Base-by-base conservation (phyloP, 2,797 vertebrate genomes). In the Phyllotis vaccarum region DNA sequence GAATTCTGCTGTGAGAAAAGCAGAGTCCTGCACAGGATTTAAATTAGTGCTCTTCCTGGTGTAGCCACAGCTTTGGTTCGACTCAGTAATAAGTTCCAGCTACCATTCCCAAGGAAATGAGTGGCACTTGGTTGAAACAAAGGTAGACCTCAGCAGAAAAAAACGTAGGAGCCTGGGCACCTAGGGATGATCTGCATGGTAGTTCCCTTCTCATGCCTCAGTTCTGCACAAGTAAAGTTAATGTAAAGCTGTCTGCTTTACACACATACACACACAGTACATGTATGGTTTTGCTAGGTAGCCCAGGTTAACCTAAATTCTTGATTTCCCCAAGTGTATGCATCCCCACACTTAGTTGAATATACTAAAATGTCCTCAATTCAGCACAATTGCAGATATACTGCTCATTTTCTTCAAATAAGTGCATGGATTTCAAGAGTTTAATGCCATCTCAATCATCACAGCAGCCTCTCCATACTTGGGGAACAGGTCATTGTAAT, bases 391-490 rank as follows among this genome's bases (percentile, higher is more conserved):
- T 70, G 13, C 56, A 97, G 16, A 12, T 21, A 27, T 85, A 17
- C 52, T 72, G 70, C 78, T 78, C 7, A 13, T 75, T 90, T 95
- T 70, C 76, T 86, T 86, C 62, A 58, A 88, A 79, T 90, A 94
- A 90, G 62, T 66, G 27, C 60, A 21, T 22, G 22, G 16, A 27
- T 70, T 87, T 37, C 40, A 12, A 46, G 58, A 70, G 75, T 75
- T 89, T 6, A 68, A 22, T 27, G 37, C 5, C 49, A 56, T 68
- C 89, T 90, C 54, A 37, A 72, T 93, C 34, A 49, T 92, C 64
- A 91, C 14, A 27, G 11, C 24, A 94, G 49, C 40, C n/a, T 83
- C 62, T 52, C 2, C 6, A n/a, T 56, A n/a, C 2, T 66, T 72
- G n/a, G 40, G 43, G 75, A 90, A 86, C 1, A 31, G 89, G 56